Conservation (phyloP, 2,888 invertebrate genomes). For the Callosobruchus maculatus region DNA sequence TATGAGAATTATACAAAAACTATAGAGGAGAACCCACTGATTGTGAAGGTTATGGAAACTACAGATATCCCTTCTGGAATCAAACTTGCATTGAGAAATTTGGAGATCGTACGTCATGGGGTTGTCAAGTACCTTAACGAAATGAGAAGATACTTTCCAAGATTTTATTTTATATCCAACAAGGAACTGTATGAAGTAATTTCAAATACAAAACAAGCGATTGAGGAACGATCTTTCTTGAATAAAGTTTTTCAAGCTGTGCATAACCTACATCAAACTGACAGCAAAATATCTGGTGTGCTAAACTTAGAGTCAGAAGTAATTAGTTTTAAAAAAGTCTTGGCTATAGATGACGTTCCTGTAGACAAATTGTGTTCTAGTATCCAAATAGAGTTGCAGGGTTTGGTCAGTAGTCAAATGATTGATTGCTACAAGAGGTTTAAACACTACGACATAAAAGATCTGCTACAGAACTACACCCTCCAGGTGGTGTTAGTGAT, state of each 20-base stretch:
- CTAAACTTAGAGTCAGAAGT: slow-evolving; percentile 69
- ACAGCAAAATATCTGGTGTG: slow-evolving; percentile 68
- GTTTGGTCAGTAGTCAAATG: slow-evolving; percentile 36
- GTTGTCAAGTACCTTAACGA: slow-evolving; percentile 76
- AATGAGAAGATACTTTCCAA: slow-evolving; percentile 72
- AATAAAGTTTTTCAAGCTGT: slow-evolving; percentile 83
- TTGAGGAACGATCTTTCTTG: slow-evolving; percentile 75
- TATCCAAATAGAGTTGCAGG: slow-evolving; percentile 75
- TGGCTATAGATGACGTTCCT: slow-evolving; percentile 41
- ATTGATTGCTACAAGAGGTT: slow-evolving; percentile 24
- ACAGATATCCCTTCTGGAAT: slow-evolving; percentile 64
- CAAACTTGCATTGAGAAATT: slow-evolving; percentile 58
- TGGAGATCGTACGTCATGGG: slow-evolving; percentile 76
- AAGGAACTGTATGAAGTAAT: slow-evolving; percentile 83
- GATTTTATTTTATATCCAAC: slow-evolving; percentile 85
- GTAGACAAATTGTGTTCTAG: slow-evolving; percentile 71
- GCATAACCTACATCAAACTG: slow-evolving; percentile 63
- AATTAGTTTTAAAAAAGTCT: slow-evolving; percentile 57
- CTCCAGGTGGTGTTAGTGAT: slow-evolving; percentile 26
- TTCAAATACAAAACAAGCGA: slow-evolving; percentile 70
- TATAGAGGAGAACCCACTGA: slow-evolving; percentile 57
- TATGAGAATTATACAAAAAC: slow-evolving; percentile 23
- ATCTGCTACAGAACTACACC: slow-evolving; percentile 21
- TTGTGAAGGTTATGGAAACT: slow-evolving; percentile 59
- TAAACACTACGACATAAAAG: slow-evolving; percentile 14